These are phyloP conservation scores for Caloenas nicobarica DNA, from an alignment of 2,113 vertebrate species.

Conservation along the genomic window DNA sequence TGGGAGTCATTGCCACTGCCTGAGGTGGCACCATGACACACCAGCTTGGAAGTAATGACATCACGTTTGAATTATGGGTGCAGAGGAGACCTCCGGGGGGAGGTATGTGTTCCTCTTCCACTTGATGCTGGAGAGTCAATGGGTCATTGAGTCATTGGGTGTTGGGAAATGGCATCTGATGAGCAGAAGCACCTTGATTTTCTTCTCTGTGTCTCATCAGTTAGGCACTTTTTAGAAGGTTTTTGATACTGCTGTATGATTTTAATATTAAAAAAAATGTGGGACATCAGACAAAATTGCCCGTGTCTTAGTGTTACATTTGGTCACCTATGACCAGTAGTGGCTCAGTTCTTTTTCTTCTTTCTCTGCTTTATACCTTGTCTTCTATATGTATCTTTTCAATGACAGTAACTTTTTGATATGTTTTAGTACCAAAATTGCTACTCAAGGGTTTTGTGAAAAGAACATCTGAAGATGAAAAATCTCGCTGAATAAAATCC, in stretches of 20 bases:
- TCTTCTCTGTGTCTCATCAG: background rate
- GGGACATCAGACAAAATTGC: background rate
- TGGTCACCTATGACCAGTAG: background rate
- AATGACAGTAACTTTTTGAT: background rate
- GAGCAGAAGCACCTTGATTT: background rate
- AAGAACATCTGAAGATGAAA: background rate
- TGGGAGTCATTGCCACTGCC: background rate
- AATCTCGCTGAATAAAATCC: background rate
- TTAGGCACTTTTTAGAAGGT: background rate
- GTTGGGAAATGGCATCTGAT: background rate
- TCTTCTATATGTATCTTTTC: background rate
- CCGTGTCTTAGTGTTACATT: background rate
- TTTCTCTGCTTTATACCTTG: background rate
- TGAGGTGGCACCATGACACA: fast-evolving
- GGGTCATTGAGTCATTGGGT: background rate
- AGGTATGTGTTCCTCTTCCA: background rate
- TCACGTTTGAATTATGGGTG: background rate
- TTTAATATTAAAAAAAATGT: fast-evolving
- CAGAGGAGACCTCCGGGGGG: background rate
- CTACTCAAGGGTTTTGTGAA: background rate
- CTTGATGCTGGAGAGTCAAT: background rate
- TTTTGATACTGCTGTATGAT: background rate
- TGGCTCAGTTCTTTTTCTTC: background rate
- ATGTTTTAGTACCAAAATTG: background rate
- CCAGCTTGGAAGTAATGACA: background rate